phyloP scores from a whole-genome alignment of 2,113 vertebrate genomes.

The Notothenia coriiceps region DNA sequence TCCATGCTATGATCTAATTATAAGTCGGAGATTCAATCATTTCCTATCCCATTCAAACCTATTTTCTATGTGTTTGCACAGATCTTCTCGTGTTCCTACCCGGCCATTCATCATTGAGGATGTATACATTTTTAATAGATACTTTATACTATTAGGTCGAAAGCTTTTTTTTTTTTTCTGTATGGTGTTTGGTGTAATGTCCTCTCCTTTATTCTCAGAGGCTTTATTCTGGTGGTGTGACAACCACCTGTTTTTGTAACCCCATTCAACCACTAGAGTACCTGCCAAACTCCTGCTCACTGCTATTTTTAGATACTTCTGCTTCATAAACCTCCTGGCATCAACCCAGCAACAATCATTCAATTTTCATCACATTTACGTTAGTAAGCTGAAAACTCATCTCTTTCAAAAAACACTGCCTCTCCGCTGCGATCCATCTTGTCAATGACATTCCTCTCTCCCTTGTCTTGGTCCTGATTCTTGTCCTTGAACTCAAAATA shows the following conservation, averaged over 20 bases:
- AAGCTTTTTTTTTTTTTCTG: not conserved
- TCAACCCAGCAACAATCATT: conserved; percentile 9
- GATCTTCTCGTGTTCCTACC: not conserved
- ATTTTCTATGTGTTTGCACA: too few relatives aligned
- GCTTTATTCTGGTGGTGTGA: not conserved
- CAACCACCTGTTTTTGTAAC: conserved; percentile 30
- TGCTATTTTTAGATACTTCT: conserved; percentile 20
- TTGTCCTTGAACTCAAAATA: conserved; percentile 21
- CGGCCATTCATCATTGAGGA: not conserved
- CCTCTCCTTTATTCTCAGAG: too few relatives aligned
- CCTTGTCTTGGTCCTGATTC: not conserved
- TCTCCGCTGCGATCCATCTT: not conserved
- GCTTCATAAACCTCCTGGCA: conserved; percentile 34
- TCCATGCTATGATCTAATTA: not conserved
- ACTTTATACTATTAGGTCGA: not conserved
- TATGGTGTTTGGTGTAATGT: too few relatives aligned
- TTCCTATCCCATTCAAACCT: too few relatives aligned
- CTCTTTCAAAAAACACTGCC: not conserved
- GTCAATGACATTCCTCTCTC: conserved; percentile 4
- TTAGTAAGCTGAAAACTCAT: conserved; percentile 25
- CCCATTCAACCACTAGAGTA: conserved; percentile 15
- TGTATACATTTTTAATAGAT: not conserved
- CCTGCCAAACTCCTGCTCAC: conserved; percentile 25
- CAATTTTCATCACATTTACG: conserved; percentile 28
- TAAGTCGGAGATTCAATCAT: too few relatives aligned